Percentiles rank a stretch among this genome's conserved stretches.
These are phyloP conservation scores for Picathartes gymnocephalus DNA, from an alignment of 2,113 vertebrate genomes.

Conservation along the genomic window DNA sequence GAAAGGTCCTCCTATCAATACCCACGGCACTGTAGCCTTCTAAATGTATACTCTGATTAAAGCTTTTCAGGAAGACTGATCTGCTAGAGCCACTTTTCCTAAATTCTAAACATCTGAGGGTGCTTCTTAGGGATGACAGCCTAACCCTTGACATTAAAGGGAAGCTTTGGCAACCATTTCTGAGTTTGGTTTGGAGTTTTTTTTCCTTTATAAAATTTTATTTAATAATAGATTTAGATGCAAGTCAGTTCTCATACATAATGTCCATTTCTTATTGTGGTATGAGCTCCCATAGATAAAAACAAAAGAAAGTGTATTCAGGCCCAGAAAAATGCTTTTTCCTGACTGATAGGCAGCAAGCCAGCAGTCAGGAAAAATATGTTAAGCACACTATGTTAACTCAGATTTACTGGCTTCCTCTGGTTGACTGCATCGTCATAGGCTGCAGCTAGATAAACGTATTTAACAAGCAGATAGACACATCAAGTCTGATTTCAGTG, in stretches of 20 bases:
- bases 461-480: not conserved
- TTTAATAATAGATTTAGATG: not conserved
- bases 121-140: not conserved
- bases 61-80: not conserved
- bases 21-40: not conserved
- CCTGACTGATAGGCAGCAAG: not conserved
- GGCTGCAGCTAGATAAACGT: not conserved
- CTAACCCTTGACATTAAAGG: not conserved
- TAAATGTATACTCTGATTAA: not conserved
- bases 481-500: not conserved
- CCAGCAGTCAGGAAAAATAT: not conserved
- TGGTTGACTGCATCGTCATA: not conserved
- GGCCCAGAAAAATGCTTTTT: not conserved
- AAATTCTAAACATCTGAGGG: not conserved
- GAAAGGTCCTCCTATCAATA: not conserved
- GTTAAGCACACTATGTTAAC: not conserved
- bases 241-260: not conserved
- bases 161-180: not conserved
- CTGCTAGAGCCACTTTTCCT: not conserved
- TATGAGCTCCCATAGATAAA: not conserved
- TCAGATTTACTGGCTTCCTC: not conserved
- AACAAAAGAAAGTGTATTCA: not conserved
- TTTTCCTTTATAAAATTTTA: not conserved
- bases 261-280: not conserved
- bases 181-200: not conserved